These are phyloP conservation scores for Characodon lateralis DNA, from an alignment of 2,797 vertebrate species.

Conservation along the genomic window DNA sequence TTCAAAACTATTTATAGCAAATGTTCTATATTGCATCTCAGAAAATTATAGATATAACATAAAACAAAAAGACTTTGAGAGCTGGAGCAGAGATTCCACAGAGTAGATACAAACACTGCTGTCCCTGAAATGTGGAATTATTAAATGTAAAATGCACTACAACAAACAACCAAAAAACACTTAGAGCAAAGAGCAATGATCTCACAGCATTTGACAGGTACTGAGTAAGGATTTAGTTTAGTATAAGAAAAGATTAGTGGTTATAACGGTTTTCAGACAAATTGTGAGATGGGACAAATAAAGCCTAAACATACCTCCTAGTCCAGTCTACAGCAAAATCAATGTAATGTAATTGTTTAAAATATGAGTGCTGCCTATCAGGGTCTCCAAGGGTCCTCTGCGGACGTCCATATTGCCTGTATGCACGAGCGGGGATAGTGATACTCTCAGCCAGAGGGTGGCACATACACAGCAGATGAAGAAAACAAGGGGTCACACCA, in stretches of 20 bases:
- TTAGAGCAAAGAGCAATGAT: background rate
- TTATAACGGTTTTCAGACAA: background rate
- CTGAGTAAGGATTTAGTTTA: background rate
- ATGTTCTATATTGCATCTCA: background rate
- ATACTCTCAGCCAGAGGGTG: too few species aligned
- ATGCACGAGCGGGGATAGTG: background rate
- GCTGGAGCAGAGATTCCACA: background rate
- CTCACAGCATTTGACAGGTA: background rate
- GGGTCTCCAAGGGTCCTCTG: background rate
- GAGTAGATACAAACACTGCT: conserved; percentile 1
- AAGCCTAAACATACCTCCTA: background rate
- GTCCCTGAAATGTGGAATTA: background rate
- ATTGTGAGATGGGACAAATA: background rate
- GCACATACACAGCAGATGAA: too few species aligned
- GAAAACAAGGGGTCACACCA: too few species aligned
- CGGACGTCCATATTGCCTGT: background rate
- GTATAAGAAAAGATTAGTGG: too few species aligned
- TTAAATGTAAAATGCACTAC: background rate
- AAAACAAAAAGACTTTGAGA: background rate
- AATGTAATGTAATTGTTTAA: background rate
- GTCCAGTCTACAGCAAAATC: background rate
- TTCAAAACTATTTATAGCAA: conserved; percentile 15
- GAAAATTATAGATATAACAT: background rate
- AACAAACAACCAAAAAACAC: background rate
- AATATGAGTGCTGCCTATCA: background rate